Evolutionary conservation across 2,797 vertebrate genomes (phyloP).

Genomic region (Todus mexicanus): DNA sequence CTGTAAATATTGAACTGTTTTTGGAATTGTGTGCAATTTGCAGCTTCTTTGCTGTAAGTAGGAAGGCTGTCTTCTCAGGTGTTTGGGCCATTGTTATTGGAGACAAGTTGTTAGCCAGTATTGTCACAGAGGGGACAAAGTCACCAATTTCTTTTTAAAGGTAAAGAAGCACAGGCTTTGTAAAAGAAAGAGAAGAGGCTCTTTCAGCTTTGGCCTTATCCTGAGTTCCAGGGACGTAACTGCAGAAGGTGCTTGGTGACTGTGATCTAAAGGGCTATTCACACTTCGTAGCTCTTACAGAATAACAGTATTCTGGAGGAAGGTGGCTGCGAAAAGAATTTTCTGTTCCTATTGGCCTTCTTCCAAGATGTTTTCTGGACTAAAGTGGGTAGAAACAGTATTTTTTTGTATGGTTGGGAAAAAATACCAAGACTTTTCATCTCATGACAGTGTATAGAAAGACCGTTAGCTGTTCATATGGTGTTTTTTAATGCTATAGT

Average conservation of each 20-base stretch:
- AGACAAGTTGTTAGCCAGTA: background rate
- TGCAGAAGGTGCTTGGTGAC: background rate
- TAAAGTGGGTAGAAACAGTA: background rate
- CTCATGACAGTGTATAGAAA: background rate
- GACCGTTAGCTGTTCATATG: background rate
- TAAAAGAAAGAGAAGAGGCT: background rate
- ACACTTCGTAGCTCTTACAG: background rate
- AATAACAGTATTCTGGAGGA: background rate
- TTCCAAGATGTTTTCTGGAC: background rate
- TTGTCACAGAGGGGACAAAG: background rate
- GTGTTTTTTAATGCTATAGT: background rate
- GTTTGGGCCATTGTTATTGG: background rate
- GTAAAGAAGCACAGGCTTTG: background rate
- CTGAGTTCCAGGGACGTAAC: background rate
- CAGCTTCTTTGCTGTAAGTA: background rate
- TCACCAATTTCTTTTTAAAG: background rate
- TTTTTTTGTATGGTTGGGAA: background rate
- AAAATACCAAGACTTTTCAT: constrained; percentile 15
- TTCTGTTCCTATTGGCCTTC: background rate
- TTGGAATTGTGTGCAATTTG: background rate
- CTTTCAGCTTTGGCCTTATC: background rate
- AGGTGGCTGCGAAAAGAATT: background rate
- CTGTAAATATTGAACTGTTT: background rate
- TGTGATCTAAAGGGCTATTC: background rate
- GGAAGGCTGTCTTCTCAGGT: background rate